Conservation (phyloP, 2,888 invertebrate genomes). For the Drosophila heteroneura region DNA sequence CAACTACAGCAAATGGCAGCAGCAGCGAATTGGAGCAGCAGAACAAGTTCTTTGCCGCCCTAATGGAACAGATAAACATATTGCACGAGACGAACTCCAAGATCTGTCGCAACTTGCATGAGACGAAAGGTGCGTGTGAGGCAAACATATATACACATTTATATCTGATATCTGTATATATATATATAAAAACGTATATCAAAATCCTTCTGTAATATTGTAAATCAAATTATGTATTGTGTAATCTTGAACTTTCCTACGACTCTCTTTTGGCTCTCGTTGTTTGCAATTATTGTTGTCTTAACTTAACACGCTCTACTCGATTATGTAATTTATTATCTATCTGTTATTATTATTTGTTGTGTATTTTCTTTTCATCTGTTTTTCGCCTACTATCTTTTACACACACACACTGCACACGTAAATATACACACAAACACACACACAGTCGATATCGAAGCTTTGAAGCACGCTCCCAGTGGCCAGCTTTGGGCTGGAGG, state of each 20-base stretch:
- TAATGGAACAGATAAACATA: constrained; percentile 90
- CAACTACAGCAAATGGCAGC: constrained; percentile 50
- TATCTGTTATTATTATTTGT: constrained; percentile 38
- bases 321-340: constrained; percentile 37
- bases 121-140: constrained; percentile 88
- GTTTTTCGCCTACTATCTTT: constrained; percentile 50
- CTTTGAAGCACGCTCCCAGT: constrained; percentile 87
- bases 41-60: constrained; percentile 85
- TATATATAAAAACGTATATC: background rate
- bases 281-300: constrained; percentile 29
- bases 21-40: constrained; percentile 81
- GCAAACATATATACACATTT: background rate
- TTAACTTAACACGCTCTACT: constrained; percentile 40
- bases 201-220: constrained; percentile 26
- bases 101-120: constrained; percentile 90
- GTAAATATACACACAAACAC: constrained; percentile 39
- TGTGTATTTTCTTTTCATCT: constrained; percentile 60
- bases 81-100: constrained; percentile 91
- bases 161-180: constrained; percentile 3
- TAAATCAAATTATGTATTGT: constrained; percentile 27
- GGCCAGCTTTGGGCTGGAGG: constrained; percentile 82
- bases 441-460: constrained; percentile 87
- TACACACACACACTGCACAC: constrained; percentile 57
- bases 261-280: constrained; percentile 25
- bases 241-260: constrained; percentile 2